phyloP scores from a whole-genome alignment of 2,113 vertebrate genomes.

The Canis aureus region DNA sequence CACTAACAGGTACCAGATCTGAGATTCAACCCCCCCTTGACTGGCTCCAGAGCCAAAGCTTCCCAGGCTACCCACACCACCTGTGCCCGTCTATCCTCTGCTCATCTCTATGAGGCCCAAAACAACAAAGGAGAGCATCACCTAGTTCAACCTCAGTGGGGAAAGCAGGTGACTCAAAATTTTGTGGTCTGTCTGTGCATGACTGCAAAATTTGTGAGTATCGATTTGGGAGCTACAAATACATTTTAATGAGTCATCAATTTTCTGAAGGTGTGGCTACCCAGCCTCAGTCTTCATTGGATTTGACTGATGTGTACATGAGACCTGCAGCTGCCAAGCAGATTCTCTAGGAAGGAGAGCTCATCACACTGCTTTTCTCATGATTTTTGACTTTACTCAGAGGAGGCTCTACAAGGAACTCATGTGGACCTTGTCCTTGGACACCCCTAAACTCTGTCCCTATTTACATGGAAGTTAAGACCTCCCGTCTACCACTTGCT shows the following conservation, averaged over 20 bases:
- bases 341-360: background rate
- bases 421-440: background rate
- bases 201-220: background rate
- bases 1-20: background rate
- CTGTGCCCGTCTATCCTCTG: background rate
- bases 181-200: background rate
- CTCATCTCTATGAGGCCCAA: background rate
- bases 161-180: accelerated
- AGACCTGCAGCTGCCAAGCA: background rate
- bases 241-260: background rate
- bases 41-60: background rate
- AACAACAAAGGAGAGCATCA: background rate
- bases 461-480: background rate
- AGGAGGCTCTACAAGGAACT: background rate
- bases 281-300: background rate
- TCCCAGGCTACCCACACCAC: background rate
- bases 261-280: background rate
- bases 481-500: background rate
- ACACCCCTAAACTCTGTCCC: background rate
- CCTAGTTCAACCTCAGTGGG: background rate
- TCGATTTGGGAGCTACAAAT: background rate
- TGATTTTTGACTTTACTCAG: background rate
- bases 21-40: background rate
- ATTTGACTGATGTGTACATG: background rate
- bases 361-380: background rate